These are phyloP conservation scores for Sebastolobus altivelis DNA, from an alignment of 2,797 vertebrate species.

Conservation along the genomic window DNA sequence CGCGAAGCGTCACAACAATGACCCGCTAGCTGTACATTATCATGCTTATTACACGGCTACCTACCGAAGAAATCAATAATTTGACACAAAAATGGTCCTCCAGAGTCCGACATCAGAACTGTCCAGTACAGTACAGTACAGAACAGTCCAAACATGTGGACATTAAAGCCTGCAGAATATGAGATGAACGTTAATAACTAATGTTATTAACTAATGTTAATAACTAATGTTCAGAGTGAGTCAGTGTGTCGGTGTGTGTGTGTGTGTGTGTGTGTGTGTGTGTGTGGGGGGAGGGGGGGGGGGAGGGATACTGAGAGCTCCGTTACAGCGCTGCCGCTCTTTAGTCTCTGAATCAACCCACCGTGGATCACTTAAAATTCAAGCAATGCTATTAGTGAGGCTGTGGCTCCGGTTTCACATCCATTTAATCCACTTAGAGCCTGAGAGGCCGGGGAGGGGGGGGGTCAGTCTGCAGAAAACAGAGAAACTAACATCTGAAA, in stretches of 20 bases:
- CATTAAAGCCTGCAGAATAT: not conserved
- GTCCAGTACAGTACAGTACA: too few relatives aligned
- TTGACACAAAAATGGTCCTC: too few relatives aligned
- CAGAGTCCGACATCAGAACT: too few relatives aligned
- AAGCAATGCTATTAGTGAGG: not conserved
- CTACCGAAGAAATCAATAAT: too few relatives aligned
- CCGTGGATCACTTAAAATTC: not conserved
- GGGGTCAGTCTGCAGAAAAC: not conserved
- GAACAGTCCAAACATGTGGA: not conserved
- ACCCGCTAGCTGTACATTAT: too few relatives aligned
- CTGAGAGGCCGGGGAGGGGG: not conserved
- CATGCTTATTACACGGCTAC: too few relatives aligned
- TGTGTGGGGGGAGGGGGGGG: too few relatives aligned
- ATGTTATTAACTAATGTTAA: too few relatives aligned
- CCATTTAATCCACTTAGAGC: slow-evolving; percentile 1
- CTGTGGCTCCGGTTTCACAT: not conserved
- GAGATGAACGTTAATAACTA: not conserved
- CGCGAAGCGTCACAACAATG: too few relatives aligned
- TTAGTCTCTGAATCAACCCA: not conserved
- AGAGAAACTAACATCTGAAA: not conserved
- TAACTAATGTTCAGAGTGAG: too few relatives aligned
- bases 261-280: too few relatives aligned
- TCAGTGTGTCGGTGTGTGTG: too few relatives aligned
- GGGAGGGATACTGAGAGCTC: not conserved
- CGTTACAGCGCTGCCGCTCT: not conserved